These are phyloP conservation scores for Lasioglossum vierecki DNA, from an alignment of 2,888 invertebrate genomes.

Conservation along the genomic window DNA sequence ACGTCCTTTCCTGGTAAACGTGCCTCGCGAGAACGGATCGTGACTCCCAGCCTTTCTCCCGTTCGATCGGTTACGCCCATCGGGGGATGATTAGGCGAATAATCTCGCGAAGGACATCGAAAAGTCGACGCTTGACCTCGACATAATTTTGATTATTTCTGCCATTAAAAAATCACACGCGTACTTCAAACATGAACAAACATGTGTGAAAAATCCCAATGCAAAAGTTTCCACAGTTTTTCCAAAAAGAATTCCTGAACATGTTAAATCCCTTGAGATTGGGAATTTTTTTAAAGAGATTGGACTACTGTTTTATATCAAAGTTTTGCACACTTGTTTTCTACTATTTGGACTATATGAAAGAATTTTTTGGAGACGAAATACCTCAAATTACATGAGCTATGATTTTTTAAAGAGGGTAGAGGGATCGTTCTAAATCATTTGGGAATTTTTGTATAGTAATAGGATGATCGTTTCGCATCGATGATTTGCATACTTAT, in stretches of 20 bases:
- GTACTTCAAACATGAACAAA: too few species aligned
- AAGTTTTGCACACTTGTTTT: not conserved
- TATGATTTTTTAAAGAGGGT: not conserved
- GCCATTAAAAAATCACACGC: too few species aligned
- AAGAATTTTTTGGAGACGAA: not conserved
- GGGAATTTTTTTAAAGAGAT: not conserved
- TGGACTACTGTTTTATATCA: not conserved
- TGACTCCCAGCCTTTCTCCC: slow-evolving; percentile 47
- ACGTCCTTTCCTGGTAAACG: slow-evolving; percentile 75
- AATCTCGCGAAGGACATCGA: slow-evolving; percentile 21
- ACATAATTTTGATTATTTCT: not conserved
- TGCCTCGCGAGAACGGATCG: slow-evolving; percentile 37
- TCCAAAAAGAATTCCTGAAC: too few species aligned
- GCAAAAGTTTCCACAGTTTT: too few species aligned
- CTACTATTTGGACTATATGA: not conserved
- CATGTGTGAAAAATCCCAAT: too few species aligned
- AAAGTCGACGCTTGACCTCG: slow-evolving; percentile 19
- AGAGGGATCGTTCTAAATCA: not conserved
- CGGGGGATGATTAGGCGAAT: slow-evolving; percentile 25
- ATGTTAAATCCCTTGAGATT: too few species aligned
- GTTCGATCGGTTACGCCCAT: slow-evolving; percentile 51
- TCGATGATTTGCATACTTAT: not conserved
- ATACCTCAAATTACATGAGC: not conserved
- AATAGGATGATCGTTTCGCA: not conserved
- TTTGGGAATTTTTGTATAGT: not conserved